These are phyloP conservation scores for Campodea augens DNA, from an alignment of 1,140 invertebrate species.

Conservation along the genomic window DNA sequence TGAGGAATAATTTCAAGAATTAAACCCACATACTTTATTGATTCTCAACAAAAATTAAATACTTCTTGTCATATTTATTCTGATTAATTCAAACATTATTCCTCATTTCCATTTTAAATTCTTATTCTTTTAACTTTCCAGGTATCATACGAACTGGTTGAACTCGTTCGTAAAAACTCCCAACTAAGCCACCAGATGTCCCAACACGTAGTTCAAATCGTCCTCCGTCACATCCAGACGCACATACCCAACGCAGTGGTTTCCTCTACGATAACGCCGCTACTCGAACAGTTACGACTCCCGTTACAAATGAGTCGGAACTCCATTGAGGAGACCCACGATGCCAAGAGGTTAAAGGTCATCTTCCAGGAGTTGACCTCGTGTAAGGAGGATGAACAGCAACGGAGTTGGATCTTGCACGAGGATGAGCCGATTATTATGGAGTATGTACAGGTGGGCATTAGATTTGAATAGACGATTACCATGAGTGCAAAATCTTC, in stretches of 20 bases:
- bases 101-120: too few relatives aligned
- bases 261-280: slow-evolving; percentile 12
- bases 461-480: too few relatives aligned
- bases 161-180: slow-evolving; percentile 50
- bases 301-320: slow-evolving; percentile 29
- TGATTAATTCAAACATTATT: too few relatives aligned
- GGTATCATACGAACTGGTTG: slow-evolving; percentile 19
- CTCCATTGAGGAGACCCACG: slow-evolving; percentile 43
- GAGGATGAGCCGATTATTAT: slow-evolving; percentile 75
- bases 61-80: too few relatives aligned
- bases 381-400: slow-evolving; percentile 82
- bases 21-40: too few relatives aligned
- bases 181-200: slow-evolving; percentile 72
- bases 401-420: slow-evolving; percentile 79
- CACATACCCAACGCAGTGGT: slow-evolving; percentile 2
- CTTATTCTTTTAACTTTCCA: neutral
- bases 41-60: too few relatives aligned
- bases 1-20: too few relatives aligned
- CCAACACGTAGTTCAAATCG: slow-evolving; percentile 58
- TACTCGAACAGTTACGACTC: slow-evolving; percentile 8
- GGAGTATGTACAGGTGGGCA: too few relatives aligned
- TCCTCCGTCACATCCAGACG: slow-evolving; percentile 21
- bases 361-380: slow-evolving; percentile 61
- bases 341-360: slow-evolving; percentile 54
- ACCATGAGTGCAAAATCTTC: too few relatives aligned